Base-by-base conservation (phyloP, 92 coral and sea anemone genomes). In the Desmophyllum pertusum region DNA sequence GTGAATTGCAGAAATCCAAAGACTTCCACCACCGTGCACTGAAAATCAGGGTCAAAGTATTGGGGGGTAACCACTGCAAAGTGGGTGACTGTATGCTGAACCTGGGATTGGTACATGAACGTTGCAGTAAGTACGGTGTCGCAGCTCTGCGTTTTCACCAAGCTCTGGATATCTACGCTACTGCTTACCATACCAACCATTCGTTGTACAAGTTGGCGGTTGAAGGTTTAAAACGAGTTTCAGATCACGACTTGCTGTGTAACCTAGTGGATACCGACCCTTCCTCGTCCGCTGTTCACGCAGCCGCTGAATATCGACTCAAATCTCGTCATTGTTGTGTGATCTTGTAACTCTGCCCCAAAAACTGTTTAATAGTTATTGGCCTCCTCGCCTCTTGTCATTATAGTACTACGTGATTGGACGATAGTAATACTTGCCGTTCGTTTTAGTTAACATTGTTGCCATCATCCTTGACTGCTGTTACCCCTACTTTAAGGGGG, bases 91-190 rank as follows among this genome's bases (percentile, higher is more conserved):
- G 55, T 7, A 43, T 29, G 36, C 30, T 74, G 0, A 74, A 74
- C 41, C 78, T 74, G 30, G 78, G 78, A n/a, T 7, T 74, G 61
- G 63, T 74, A 0, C 42, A 74, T 27, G 63, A 74, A 6, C 78
- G 35, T 1, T 45, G 78, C 39, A 6, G 0, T 23, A 25, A 48
- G 29, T 13, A 29, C 36, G 78, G 48, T 5, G 41, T 46, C 6
- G 78, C 78, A 46, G 7, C 25, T 9, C 17, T 0, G 8, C 2
- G 5, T 74, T 74, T 74, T 14, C 31, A 74, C 4, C 10, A 6
- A 10, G 78, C 78, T 74, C 27, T 18, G 15, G 41, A 48, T 1
- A 45, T 74, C 41, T 74, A 74, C 15, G 7, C 62, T 21, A 31
- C 1, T 11, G 33, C 30, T 33, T 74, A 74, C 37, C 62, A 62